phyloP scores from a whole-genome alignment of 2,797 vertebrate species.

The Podarcis lilfordi region DNA sequence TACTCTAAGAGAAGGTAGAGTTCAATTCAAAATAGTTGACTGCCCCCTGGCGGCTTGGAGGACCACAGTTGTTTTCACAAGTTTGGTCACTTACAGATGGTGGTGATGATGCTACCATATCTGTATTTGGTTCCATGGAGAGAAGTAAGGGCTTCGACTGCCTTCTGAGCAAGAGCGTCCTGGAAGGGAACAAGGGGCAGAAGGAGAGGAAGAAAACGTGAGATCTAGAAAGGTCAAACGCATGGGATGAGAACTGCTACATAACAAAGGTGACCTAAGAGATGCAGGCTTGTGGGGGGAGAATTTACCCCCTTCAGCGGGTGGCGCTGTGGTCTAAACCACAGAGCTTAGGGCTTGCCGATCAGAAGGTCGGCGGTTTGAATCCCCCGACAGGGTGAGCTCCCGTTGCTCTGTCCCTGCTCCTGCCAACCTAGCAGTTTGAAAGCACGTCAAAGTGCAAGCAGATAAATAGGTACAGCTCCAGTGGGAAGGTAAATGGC shows the following conservation, averaged over 20 bases:
- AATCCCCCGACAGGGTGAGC: no score
- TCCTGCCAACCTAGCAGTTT: no score
- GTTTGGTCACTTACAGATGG: slow-evolving; percentile 88
- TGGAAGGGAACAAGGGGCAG: slow-evolving; percentile 56
- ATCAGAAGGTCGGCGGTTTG: no score
- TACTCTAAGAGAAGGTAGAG: not conserved
- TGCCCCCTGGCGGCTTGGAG: not conserved
- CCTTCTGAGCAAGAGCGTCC: slow-evolving; percentile 82
- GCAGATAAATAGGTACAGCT: no score
- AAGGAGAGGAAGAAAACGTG: not conserved
- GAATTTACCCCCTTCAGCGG: no score
- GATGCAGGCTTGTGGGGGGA: no score
- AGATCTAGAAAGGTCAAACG: not conserved
- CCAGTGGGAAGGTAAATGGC: rapidly evolving
- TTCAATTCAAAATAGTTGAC: not conserved
- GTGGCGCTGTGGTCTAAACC: no score
- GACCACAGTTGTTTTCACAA: rapidly evolving
- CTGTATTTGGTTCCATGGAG: slow-evolving; percentile 85
- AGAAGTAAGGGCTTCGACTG: slow-evolving; percentile 82
- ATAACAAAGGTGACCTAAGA: no score
- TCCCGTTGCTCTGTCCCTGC: no score
- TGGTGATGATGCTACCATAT: slow-evolving; percentile 89
- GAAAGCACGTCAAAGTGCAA: no score
- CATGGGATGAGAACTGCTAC: not conserved
- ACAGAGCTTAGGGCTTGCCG: no score